These are phyloP conservation scores for Todiramphus saurophagus DNA, from an alignment of 2,113 vertebrate species.

Conservation along the genomic window DNA sequence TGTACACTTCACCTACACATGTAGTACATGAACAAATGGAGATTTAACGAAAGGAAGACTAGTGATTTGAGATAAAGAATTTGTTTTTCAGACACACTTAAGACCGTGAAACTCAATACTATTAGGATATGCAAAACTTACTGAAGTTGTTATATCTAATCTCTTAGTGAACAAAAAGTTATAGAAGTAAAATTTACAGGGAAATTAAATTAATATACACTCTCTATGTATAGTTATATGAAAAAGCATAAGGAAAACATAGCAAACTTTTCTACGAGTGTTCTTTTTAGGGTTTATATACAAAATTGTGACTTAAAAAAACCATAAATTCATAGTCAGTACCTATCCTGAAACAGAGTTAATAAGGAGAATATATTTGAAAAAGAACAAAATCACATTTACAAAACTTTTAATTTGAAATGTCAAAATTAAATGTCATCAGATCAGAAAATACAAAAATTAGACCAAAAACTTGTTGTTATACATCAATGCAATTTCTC, in stretches of 20 bases:
- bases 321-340: not conserved
- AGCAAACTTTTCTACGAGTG: not conserved
- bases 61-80: not conserved
- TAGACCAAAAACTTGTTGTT: not conserved
- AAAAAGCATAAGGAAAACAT: not conserved
- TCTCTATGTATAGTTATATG: not conserved
- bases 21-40: not conserved
- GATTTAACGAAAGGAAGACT: not conserved
- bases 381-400: not conserved
- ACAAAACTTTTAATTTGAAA: not conserved
- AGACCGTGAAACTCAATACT: not conserved
- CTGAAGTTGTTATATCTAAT: not conserved
- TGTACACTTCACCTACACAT: not conserved
- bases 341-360: not conserved
- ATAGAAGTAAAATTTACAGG: not conserved
- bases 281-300: not conserved
- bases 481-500: not conserved
- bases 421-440: not conserved
- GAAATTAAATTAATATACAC: not conserved
- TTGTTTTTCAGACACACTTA: not conserved
- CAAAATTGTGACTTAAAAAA: not conserved
- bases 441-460: not conserved
- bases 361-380: not conserved
- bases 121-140: not conserved
- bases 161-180: not conserved